Conservation (phyloP, 2,797 vertebrate genomes). For the Coranthus polyacanthus region DNA sequence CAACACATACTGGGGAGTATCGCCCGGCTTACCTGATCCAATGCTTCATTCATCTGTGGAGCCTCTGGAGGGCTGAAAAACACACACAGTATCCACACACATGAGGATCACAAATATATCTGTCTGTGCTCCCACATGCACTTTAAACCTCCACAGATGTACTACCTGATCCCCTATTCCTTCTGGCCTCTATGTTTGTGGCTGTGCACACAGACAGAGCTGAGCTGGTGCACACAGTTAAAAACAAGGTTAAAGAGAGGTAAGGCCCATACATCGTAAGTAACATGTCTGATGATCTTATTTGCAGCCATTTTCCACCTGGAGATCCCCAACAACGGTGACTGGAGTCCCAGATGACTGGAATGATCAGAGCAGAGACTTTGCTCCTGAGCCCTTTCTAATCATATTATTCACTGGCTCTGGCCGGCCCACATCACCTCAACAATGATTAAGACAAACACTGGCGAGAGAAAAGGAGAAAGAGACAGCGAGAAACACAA, state of each 20-base stretch:
- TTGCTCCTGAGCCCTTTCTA: slow-evolving; percentile 61
- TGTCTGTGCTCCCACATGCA: slow-evolving; percentile 28
- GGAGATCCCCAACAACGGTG: slow-evolving; percentile 62
- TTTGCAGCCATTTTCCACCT: slow-evolving; percentile 49
- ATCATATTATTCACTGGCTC: slow-evolving; percentile 75
- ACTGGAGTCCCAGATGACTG: slow-evolving; percentile 66
- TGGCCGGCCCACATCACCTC: slow-evolving; percentile 71
- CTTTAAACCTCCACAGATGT: slow-evolving; percentile 29
- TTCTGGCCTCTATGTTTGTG: slow-evolving; percentile 20
- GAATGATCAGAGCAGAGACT: slow-evolving; percentile 59
- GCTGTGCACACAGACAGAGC: slow-evolving; percentile 15
- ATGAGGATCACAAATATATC: slow-evolving; percentile 41
- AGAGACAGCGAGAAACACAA: slow-evolving; percentile 62
- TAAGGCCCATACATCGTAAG: slow-evolving; percentile 34
- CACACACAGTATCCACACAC: slow-evolving; percentile 42
- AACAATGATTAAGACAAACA: slow-evolving; percentile 74
- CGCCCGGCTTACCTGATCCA: slow-evolving; percentile 79
- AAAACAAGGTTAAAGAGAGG: slow-evolving; percentile 33
- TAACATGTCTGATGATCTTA: slow-evolving; percentile 60
- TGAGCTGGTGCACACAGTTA: slow-evolving; percentile 23
- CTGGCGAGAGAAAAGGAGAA: slow-evolving; percentile 54
- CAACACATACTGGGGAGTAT: slow-evolving; percentile 73
- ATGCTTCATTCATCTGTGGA: slow-evolving; percentile 78
- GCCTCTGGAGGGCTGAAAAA: slow-evolving; percentile 75
- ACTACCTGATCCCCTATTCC: slow-evolving; percentile 21